Conservation (phyloP, 2,113 vertebrate species). For the Syrrhaptes paradoxus region DNA sequence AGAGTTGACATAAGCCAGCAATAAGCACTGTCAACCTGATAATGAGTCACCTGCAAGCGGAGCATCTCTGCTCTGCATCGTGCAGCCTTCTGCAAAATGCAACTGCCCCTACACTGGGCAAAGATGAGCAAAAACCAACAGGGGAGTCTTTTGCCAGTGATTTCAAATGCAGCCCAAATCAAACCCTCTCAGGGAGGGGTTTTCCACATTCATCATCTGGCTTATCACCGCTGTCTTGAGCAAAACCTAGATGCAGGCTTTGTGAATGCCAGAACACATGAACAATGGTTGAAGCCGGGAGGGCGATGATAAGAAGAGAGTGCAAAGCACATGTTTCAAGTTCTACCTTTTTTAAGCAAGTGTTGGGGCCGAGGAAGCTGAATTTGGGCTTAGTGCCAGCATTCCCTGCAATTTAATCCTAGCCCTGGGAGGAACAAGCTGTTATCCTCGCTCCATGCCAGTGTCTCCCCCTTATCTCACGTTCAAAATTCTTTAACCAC, state of each 20-base stretch:
- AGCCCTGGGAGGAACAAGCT: conserved; percentile 55
- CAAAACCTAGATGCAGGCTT: conserved; percentile 20
- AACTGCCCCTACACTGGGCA: not conserved
- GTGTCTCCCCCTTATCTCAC: conserved; percentile 62
- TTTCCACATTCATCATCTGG: conserved; percentile 56
- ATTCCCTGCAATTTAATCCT: conserved; percentile 60
- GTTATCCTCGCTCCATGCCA: conserved; percentile 39
- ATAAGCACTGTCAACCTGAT: not conserved
- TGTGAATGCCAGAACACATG: conserved; percentile 46
- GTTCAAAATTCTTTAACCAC: conserved; percentile 55
- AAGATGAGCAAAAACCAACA: not conserved
- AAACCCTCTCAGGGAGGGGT: conserved; percentile 30
- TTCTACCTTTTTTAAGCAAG: conserved; percentile 66
- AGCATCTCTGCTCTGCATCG: not conserved
- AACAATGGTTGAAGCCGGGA: conserved; percentile 40
- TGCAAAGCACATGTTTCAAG: conserved; percentile 57
- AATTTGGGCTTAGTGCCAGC: conserved; percentile 41
- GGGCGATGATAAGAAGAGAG: conserved; percentile 27
- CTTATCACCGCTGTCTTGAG: conserved; percentile 36
- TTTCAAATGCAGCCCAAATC: not conserved
- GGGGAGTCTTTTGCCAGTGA: not conserved
- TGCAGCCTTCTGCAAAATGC: not conserved
- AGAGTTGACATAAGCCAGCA: not conserved
- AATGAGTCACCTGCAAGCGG: not conserved
- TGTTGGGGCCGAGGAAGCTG: not conserved